Conservation (phyloP, 2,113 vertebrate species). For the Dipodomys stephensi region DNA sequence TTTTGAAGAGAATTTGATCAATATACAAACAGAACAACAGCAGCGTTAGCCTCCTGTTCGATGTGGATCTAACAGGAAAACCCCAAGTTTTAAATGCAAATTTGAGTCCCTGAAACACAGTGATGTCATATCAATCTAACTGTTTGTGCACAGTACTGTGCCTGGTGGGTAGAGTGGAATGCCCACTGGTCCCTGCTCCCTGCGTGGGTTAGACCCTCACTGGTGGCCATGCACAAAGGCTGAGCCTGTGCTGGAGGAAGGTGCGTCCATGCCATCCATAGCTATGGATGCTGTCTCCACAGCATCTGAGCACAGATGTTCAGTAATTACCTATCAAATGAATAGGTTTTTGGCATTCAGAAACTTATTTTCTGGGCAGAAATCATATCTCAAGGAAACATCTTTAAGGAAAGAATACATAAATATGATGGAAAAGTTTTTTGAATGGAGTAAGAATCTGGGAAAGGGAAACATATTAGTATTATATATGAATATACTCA, state of each 20-base stretch:
- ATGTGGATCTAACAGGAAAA: background rate
- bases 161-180: background rate
- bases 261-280: background rate
- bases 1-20: background rate
- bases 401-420: background rate
- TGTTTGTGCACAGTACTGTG: background rate
- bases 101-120: background rate
- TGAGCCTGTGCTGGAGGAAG: background rate
- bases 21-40: background rate
- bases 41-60: background rate
- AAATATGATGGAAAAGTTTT: conserved; percentile 14
- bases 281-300: background rate
- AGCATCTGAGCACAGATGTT: background rate
- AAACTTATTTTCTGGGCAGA: conserved; percentile 26
- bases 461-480: background rate
- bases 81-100: background rate
- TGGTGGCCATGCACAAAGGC: background rate
- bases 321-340: background rate
- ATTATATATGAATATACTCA: too few species aligned
- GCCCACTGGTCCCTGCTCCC: background rate
- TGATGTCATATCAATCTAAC: background rate
- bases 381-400: background rate
- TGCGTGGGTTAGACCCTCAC: background rate
- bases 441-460: background rate
- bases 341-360: background rate